Conservation (phyloP, 2,888 invertebrate species). For the Portevinia maculata region DNA sequence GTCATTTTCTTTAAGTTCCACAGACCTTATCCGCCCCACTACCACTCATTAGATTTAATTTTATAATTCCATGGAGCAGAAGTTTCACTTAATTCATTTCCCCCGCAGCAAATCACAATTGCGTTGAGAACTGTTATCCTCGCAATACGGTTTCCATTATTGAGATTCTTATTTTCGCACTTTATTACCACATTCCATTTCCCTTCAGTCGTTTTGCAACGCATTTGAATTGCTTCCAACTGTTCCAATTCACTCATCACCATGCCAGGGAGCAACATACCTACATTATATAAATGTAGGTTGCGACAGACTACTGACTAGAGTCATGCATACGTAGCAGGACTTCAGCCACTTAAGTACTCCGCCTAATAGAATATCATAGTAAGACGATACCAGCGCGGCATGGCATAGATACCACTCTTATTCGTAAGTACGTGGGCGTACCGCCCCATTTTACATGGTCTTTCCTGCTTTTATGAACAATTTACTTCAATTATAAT, state of each 20-base stretch:
- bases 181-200: slow-evolving; percentile 59
- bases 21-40: background rate
- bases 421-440: slow-evolving; percentile 20
- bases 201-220: slow-evolving; percentile 35
- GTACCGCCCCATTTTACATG: slow-evolving; percentile 54
- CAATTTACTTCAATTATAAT: slow-evolving; percentile 74
- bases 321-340: slow-evolving; percentile 52
- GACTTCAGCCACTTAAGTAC: slow-evolving; percentile 61
- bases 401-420: slow-evolving; percentile 1
- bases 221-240: slow-evolving; percentile 56
- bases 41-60: background rate
- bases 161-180: slow-evolving; percentile 52
- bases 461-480: slow-evolving; percentile 69
- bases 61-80: background rate
- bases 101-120: slow-evolving; percentile 1
- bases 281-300: background rate
- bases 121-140: slow-evolving; percentile 22
- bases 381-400: slow-evolving; percentile 42
- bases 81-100: slow-evolving; percentile 3
- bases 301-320: slow-evolving; percentile 36
- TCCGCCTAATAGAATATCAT: slow-evolving; percentile 67
- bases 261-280: background rate
- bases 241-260: slow-evolving; percentile 24
- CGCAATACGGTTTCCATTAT: slow-evolving; percentile 54
- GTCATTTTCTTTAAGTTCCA: too few species aligned